Percentiles rank a stretch among this genome's conserved stretches.
Conservation (phyloP, 2,888 invertebrate species). For the Biston betularia region DNA sequence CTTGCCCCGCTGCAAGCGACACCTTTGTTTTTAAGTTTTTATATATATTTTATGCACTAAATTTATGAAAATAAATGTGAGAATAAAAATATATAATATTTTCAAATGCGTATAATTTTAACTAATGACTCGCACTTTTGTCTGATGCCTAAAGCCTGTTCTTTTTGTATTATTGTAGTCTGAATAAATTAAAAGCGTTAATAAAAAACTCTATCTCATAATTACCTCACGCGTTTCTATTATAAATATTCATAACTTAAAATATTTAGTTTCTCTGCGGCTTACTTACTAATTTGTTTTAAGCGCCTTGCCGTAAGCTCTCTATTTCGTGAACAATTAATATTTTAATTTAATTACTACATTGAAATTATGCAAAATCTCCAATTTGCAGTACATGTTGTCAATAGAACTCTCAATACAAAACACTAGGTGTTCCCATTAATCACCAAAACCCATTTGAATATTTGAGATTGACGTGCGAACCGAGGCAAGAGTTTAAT, state of each 20-base stretch:
- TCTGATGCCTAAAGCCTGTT: neutral
- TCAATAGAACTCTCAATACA: conserved; percentile 52
- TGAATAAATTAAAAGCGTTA: conserved; percentile 3
- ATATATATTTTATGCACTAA: too few species aligned
- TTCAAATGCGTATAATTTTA: neutral
- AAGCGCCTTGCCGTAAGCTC: conserved; percentile 32
- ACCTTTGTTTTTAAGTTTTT: too few species aligned
- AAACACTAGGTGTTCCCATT: conserved; percentile 58
- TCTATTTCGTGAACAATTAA: conserved; percentile 22
- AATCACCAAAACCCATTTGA: conserved; percentile 68
- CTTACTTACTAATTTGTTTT: conserved; percentile 28
- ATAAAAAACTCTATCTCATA: conserved; percentile 13
- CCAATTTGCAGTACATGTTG: conserved; percentile 57
- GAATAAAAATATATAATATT: neutral
- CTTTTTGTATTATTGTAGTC: neutral
- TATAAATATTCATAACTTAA: conserved; percentile 30
- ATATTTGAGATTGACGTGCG: conserved; percentile 59
- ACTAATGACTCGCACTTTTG: neutral
- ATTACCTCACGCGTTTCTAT: conserved; percentile 9
- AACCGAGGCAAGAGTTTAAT: conserved; percentile 52
- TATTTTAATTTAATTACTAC: conserved; percentile 50
- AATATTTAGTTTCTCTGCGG: conserved; percentile 20
- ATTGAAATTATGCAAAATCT: conserved; percentile 57
- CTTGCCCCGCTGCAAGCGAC: too few species aligned
- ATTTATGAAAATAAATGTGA: too few species aligned